phyloP scores from a whole-genome alignment of 2,888 invertebrate species.

The Dioctria rufipes region DNA sequence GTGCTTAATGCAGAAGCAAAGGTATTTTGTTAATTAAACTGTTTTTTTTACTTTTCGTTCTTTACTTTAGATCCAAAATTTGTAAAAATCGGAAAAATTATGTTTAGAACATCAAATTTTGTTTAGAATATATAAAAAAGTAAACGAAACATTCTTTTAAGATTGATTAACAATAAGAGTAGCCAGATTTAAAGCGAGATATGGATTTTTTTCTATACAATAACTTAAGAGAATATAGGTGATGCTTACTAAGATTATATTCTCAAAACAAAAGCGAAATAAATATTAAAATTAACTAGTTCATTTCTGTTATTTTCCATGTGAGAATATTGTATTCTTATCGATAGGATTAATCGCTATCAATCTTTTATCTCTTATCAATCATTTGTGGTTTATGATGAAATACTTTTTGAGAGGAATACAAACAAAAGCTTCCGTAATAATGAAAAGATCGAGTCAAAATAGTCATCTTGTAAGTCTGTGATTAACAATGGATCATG shows the following conservation, averaged over 20 bases:
- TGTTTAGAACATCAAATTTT: conserved; percentile 41
- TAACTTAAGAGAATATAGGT: conserved; percentile 51
- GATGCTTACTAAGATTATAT: conserved; percentile 51
- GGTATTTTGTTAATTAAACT: conserved; percentile 23
- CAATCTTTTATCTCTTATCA: too few relatives aligned
- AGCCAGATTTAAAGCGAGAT: conserved; percentile 40
- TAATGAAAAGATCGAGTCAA: too few relatives aligned
- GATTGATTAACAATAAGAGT: conserved; percentile 50
- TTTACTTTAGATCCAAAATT: conserved; percentile 27
- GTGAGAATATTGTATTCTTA: too few relatives aligned
- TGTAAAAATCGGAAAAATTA: conserved; percentile 33
- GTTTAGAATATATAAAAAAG: conserved; percentile 38
- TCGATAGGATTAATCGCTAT: too few relatives aligned
- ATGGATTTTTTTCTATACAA: conserved; percentile 51
- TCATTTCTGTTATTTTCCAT: not conserved
- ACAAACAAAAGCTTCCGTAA: too few relatives aligned
- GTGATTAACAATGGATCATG: too few relatives aligned
- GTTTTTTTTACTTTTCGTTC: not conserved
- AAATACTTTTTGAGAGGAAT: too few relatives aligned
- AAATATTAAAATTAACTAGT: conserved; percentile 37
- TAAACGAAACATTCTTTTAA: conserved; percentile 50
- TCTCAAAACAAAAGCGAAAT: conserved; percentile 45
- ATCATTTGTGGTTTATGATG: too few relatives aligned
- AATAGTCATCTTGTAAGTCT: too few relatives aligned
- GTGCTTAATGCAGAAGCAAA: conserved; percentile 5